Conservation (phyloP, 2,113 vertebrate species). For the Sula dactylatra region DNA sequence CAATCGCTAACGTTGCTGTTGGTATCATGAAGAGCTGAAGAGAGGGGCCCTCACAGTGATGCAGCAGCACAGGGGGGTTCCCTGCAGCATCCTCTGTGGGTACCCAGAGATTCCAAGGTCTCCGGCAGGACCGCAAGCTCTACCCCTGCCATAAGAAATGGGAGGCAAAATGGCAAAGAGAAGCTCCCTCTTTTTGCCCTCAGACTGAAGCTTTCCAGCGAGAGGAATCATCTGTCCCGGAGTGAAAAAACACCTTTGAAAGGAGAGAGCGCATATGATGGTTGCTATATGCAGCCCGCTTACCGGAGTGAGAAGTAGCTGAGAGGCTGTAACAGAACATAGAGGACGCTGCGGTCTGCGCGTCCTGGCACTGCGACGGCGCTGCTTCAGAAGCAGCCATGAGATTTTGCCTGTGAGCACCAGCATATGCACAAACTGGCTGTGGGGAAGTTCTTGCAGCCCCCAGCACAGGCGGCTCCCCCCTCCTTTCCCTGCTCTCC, state of each 20-base stretch:
- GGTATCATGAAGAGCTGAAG: neutral
- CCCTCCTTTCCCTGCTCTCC: neutral
- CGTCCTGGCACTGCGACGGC: neutral
- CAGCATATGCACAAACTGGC: accelerated
- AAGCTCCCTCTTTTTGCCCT: neutral
- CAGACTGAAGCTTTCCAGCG: neutral
- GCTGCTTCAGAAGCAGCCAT: accelerated
- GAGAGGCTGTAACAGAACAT: neutral
- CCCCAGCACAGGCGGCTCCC: accelerated
- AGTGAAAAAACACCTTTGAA: neutral
- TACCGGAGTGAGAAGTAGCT: neutral
- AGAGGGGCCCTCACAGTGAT: neutral
- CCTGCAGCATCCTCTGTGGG: neutral
- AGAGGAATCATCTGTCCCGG: neutral
- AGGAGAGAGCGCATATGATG: neutral
- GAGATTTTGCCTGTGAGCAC: neutral
- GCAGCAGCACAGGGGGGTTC: accelerated
- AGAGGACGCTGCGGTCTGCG: accelerated
- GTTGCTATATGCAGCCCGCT: neutral
- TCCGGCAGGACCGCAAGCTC: neutral
- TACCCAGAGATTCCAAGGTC: neutral
- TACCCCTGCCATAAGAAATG: neutral
- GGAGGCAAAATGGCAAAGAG: neutral
- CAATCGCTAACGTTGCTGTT: neutral
- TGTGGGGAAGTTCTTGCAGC: neutral